These are phyloP conservation scores for Antrozous pallidus DNA, from an alignment of 2,797 vertebrate species.

Conservation along the genomic window DNA sequence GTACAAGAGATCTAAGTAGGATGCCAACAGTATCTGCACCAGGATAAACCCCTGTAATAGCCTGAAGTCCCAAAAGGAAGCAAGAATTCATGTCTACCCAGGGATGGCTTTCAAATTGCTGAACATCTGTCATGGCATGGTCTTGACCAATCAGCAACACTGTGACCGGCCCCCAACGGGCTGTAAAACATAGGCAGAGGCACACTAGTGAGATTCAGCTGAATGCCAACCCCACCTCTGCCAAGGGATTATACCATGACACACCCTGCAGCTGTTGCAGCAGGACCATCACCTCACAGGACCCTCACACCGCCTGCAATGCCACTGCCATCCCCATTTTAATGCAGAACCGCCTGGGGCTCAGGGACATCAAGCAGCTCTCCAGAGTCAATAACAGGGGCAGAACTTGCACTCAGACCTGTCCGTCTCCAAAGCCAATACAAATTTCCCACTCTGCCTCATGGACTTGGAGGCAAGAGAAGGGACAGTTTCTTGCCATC, in stretches of 20 bases:
- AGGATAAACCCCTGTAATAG: not conserved
- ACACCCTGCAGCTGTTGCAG: not conserved
- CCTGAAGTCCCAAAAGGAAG: not conserved
- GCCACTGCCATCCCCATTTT: not conserved
- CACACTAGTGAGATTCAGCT: accelerated
- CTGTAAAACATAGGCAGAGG: not conserved
- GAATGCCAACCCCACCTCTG: not conserved
- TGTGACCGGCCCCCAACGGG: not conserved
- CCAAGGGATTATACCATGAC: not conserved
- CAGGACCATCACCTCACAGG: not conserved
- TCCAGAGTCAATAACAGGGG: not conserved
- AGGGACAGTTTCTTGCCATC: no score
- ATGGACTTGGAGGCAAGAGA: not conserved
- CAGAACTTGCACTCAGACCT: not conserved
- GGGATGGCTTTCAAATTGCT: not conserved
- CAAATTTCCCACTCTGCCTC: not conserved
- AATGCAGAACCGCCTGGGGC: not conserved
- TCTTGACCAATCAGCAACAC: not conserved
- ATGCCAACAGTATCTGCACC: not conserved
- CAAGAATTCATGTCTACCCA: not conserved
- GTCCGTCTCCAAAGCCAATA: not conserved
- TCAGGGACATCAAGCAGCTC: not conserved
- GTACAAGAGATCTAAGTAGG: not conserved
- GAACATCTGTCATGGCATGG: not conserved
- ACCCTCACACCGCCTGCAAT: accelerated